Evolutionary conservation across 2,888 invertebrate genomes (phyloP).

Genomic region (Cecidostiba fungosa): DNA sequence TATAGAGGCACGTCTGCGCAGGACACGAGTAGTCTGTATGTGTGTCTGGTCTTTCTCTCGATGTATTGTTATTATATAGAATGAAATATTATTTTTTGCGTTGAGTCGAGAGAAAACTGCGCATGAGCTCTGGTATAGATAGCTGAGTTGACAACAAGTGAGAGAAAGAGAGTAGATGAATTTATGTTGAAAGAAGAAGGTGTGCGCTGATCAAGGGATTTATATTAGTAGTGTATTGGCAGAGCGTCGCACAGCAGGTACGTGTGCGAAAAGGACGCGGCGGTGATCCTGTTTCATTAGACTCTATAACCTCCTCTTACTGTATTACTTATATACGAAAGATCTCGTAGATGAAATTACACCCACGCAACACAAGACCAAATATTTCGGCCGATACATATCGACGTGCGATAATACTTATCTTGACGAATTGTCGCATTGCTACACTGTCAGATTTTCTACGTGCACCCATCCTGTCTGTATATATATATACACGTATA

Average conservation of each 20-base stretch:
- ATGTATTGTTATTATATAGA: not conserved
- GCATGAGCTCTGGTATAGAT: not conserved
- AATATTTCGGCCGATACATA: slow-evolving; percentile 19
- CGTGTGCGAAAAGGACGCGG: not conserved
- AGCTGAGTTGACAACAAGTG: not conserved
- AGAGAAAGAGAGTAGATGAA: not conserved
- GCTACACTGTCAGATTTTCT: not conserved
- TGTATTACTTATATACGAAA: not conserved
- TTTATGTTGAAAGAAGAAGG: too few relatives aligned
- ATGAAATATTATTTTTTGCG: not conserved
- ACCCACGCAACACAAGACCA: not conserved
- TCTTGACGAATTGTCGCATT: not conserved
- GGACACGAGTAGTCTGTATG: not conserved
- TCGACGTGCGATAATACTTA: not conserved
- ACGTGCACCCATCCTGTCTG: not conserved
- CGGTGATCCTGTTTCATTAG: not conserved
- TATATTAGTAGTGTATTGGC: too few relatives aligned
- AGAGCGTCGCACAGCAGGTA: not conserved
- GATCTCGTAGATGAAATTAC: not conserved
- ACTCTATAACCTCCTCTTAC: not conserved
- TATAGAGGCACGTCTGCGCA: not conserved
- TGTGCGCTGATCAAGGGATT: too few relatives aligned
- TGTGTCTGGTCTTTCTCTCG: not conserved
- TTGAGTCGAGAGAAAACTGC: not conserved
- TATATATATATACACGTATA: too few relatives aligned